Percentiles rank a stretch among this genome's conserved stretches.
Conservation (phyloP, 2,888 invertebrate species). For the Drosophila mercatorum region DNA sequence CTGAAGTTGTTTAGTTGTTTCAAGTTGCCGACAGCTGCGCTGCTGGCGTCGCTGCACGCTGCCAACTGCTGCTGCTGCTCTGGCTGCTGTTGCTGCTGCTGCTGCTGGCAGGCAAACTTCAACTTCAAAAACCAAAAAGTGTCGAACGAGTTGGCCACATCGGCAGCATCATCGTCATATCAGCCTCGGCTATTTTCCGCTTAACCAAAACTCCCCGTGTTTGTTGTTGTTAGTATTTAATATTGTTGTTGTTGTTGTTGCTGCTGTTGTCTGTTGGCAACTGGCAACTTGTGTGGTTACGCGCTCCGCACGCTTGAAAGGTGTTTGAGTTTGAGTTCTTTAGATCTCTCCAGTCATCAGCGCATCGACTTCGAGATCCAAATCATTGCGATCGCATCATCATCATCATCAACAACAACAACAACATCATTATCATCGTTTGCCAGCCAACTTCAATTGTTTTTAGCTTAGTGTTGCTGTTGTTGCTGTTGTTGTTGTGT, state of each 20-base stretch:
- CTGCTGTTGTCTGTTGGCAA: constrained; percentile 48
- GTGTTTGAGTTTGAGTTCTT: constrained; percentile 79
- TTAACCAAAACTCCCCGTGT: constrained; percentile 70
- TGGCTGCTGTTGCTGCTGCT: constrained; percentile 31
- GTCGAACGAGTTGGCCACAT: constrained; percentile 67
- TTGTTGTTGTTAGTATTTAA: constrained; percentile 34
- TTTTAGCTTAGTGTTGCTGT: constrained; percentile 49
- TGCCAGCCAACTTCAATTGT: constrained; percentile 69
- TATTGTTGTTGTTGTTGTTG: constrained; percentile 38
- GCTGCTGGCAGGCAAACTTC: constrained; percentile 69
- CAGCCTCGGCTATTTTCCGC: constrained; percentile 73
- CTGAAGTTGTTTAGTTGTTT: constrained; percentile 70
- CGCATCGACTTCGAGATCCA: constrained; percentile 63
- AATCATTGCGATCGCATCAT: constrained; percentile 69
- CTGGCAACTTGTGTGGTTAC: constrained; percentile 76
- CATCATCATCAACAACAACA: constrained; percentile 55
- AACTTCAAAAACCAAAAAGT: constrained; percentile 74
- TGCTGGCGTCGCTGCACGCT: constrained; percentile 60
- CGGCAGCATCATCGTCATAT: constrained; percentile 70
- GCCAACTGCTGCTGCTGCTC: constrained; percentile 46
- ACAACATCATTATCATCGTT: constrained; percentile 64
- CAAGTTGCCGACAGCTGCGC: constrained; percentile 73
- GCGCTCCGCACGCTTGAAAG: constrained; percentile 73
- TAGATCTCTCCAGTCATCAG: constrained; percentile 77
- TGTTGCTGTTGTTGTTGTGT: constrained; percentile 47